Conservation (phyloP, 2,113 vertebrate genomes). For the Phocoena phocoena region DNA sequence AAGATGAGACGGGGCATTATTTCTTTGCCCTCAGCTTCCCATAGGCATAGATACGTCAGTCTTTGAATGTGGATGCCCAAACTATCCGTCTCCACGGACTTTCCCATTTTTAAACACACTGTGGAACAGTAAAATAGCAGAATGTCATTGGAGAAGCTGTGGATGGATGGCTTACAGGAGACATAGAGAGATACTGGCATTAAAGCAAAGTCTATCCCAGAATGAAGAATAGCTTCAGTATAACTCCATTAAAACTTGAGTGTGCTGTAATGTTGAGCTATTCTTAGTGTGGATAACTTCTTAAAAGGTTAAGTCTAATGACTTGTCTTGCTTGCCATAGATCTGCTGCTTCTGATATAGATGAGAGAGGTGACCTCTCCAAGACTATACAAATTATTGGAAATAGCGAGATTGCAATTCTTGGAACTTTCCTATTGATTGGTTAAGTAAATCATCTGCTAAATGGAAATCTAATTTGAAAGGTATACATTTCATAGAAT, state of each 20-base stretch:
- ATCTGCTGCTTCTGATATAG: conserved; percentile 61
- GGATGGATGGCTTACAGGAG: neutral
- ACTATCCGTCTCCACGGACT: neutral
- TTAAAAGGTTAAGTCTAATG: conserved; percentile 72
- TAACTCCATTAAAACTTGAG: conserved; percentile 81
- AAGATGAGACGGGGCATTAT: neutral
- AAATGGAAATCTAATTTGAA: conserved; percentile 71
- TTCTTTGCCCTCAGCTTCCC: neutral
- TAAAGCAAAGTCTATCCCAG: conserved; percentile 18
- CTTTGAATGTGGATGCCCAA: neutral
- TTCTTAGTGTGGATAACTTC: conserved; percentile 76
- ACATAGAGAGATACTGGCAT: neutral
- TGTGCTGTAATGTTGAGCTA: conserved; percentile 59
- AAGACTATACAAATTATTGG: conserved; percentile 71
- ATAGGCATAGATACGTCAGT: neutral
- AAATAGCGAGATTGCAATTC: conserved; percentile 69
- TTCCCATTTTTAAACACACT: neutral
- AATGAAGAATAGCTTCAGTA: conserved; percentile 31
- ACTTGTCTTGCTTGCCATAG: neutral
- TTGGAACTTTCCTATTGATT: conserved; percentile 77
- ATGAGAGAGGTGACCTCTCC: conserved; percentile 46
- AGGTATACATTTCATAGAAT: conserved; percentile 52
- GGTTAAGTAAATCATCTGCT: conserved; percentile 65
- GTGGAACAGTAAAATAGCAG: neutral
- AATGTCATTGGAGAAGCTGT: neutral